Base-by-base conservation (phyloP, 2,888 invertebrate species). In the Ormyrus rosae region DNA sequence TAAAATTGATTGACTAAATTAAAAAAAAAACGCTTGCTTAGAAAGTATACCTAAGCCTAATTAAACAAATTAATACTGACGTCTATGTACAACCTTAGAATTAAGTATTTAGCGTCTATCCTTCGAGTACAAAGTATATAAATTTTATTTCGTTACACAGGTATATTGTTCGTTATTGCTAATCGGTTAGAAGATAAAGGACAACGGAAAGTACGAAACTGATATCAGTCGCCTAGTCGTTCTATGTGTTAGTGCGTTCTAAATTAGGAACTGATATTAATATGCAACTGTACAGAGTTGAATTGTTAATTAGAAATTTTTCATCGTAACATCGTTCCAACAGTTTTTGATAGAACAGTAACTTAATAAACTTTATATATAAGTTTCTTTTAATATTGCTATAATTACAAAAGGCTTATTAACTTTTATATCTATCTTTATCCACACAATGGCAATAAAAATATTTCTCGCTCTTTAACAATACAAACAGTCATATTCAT, bases 61-160 rank as follows among this genome's bases (percentile, higher is more conserved):
- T 77, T 74, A 77, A 82, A 73, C 61, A 61, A 76, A 78, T 82
- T 82, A 82, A 82, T 82, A 82, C 82, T 82, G 82, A 77, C 55
- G 64, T 74, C 73, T 80, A 82, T 82, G 51, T 82, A 82, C 82
- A 82, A 76, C 9, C 67, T 75, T 67, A 75, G 46, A 70, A 61
- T 13, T 56, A 13, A 64, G 68, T 77, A 69, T 64, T 34, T 64
- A 73, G 58, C 63, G 8, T 61, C 45, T 67, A 50, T 50, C 69
- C n/a, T 71, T 75, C 65, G 67, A 81, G 55, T 75, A 78, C 71
- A 78, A 67, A 60, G 34, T 34, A 63, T 65, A 70, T 69, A 61
- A 6, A 71, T 81, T 48, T 51, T 56, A 74, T 70, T 34, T 34
- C 10, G 9, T 78, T 67, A 46, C 58, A 50, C 67, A 67, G 5